Evolutionary conservation across 2,113 vertebrate genomes (phyloP), one percentile per base, ranked within the genome.

Genomic region (Tychaedon coryphoeus): DNA sequence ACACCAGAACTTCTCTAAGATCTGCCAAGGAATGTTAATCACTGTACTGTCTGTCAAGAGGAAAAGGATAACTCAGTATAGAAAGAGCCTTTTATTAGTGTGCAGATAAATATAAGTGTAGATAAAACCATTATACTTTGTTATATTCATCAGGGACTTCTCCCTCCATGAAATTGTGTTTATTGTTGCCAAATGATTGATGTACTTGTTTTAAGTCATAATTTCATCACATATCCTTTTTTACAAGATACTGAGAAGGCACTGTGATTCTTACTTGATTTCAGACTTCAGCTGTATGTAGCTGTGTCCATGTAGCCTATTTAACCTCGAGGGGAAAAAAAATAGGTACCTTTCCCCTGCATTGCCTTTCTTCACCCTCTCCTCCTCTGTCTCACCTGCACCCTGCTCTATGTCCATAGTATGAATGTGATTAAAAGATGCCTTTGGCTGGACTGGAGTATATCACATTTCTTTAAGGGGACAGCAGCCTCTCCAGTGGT

Each of bases 11-110:
- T 90, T 90, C 90, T 93, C 50, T 51, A 34, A 88, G 72, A 90
- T 62, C 42, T 96, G 94, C 95, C 95, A 97, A 96, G 67, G 91
- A 97, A 97, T 96, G 88, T 83, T 97, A 95, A 86, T 97, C 60
- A 8, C 56, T 90, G 58, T 83, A 75, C 60, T 94, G 86, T 96
- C 96, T 94, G 51, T 92, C 86, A 88, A 88, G 86, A 90, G 79
- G 64, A 83, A 92, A 77, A 43, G 54, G 77, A 86, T 51, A 93
- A 64, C 20, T 77, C 64, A 38, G 84, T 74, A 66, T 93, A 91
- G 83, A 96, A 94, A 70, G 36, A 64, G 14, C 5, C 70, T 15
- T 72, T 86, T 93, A 90, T 82, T 90, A 85, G 36, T 79, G 54
- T 66, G 56, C 22, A 86, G 92, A 95, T 94, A 93, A 94, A 88